Evolutionary conservation across 2,113 vertebrate species (phyloP).

Genomic region (Oncorhynchus kisutch): DNA sequence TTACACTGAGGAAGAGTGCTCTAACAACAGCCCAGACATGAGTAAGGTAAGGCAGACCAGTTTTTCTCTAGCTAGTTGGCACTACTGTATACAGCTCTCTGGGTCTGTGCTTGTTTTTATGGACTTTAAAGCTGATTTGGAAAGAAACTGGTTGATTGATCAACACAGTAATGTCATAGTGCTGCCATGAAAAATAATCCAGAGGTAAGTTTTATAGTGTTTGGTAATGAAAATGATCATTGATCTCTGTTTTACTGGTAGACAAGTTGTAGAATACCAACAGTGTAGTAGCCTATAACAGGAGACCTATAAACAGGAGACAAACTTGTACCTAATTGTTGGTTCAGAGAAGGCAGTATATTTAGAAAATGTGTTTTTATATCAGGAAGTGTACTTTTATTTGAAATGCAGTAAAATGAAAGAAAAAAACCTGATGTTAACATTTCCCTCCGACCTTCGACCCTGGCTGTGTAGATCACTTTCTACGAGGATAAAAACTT

Average conservation of each 20-base stretch:
- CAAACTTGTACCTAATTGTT: too few relatives aligned
- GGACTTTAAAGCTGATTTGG: neutral
- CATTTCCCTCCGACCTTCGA: neutral
- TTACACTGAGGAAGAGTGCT: conserved; percentile 11
- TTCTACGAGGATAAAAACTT: conserved; percentile 66
- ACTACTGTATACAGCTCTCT: neutral
- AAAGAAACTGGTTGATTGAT: neutral
- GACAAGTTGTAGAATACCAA: too few relatives aligned
- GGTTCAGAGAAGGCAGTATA: too few relatives aligned
- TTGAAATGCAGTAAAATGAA: too few relatives aligned
- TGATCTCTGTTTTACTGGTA: too few relatives aligned
- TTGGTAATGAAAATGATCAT: too few relatives aligned
- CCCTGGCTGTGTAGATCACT: conserved; percentile 43
- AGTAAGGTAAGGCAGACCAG: conserved; percentile 32
- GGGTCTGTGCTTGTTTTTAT: neutral
- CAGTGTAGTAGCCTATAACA: too few relatives aligned
- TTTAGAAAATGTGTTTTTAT: too few relatives aligned
- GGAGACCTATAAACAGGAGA: too few relatives aligned
- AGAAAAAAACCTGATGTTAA: neutral
- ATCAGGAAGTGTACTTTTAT: too few relatives aligned
- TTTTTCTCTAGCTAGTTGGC: neutral
- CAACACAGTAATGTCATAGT: neutral
- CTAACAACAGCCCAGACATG: conserved; percentile 27
- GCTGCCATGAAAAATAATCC: neutral
- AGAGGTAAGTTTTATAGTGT: too few relatives aligned